Evolutionary conservation across 2,888 invertebrate genomes (phyloP).

Genomic region (Ormyrus rosae): DNA sequence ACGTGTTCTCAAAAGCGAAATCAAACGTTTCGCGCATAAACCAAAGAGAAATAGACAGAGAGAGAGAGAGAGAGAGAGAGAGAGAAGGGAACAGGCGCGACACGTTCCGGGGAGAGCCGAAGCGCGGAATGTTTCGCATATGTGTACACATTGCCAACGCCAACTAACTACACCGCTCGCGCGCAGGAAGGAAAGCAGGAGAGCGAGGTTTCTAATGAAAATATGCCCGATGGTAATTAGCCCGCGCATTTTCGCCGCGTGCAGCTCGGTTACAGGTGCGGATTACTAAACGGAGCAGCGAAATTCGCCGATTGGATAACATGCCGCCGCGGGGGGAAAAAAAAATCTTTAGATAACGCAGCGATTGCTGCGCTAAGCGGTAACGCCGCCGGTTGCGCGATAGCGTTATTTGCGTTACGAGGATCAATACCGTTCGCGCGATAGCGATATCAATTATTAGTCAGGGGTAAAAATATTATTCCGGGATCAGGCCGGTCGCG

Average conservation of each 20-base stretch:
- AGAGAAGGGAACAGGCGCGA: constrained; percentile 8
- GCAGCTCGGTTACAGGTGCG: neutral
- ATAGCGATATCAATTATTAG: constrained; percentile 8
- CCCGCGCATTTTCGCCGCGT: constrained; percentile 11
- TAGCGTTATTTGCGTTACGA: constrained; percentile 4
- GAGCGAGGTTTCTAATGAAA: constrained; percentile 31
- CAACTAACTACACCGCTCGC: too few relatives aligned
- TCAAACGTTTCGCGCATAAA: constrained; percentile 10
- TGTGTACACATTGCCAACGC: neutral
- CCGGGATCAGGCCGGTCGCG: too few relatives aligned
- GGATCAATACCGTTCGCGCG: constrained; percentile 1
- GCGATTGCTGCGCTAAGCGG: neutral
- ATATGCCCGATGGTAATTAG: constrained; percentile 36
- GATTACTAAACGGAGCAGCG: constrained; percentile 14
- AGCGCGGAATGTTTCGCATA: constrained; percentile 31
- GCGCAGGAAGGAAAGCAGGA: constrained; percentile 22
- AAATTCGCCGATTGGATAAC: constrained; percentile 13
- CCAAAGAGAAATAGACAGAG: neutral
- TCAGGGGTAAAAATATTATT: too few relatives aligned
- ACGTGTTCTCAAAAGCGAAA: constrained; percentile 24
- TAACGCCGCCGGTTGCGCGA: neutral
- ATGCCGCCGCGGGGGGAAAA: too few relatives aligned
- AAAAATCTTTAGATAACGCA: neutral
- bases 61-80: constrained; percentile 40
- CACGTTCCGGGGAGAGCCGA: constrained; percentile 38